These are phyloP conservation scores for Rousettus madagascariensis DNA, from an alignment of 2,797 vertebrate genomes.

Conservation along the genomic window DNA sequence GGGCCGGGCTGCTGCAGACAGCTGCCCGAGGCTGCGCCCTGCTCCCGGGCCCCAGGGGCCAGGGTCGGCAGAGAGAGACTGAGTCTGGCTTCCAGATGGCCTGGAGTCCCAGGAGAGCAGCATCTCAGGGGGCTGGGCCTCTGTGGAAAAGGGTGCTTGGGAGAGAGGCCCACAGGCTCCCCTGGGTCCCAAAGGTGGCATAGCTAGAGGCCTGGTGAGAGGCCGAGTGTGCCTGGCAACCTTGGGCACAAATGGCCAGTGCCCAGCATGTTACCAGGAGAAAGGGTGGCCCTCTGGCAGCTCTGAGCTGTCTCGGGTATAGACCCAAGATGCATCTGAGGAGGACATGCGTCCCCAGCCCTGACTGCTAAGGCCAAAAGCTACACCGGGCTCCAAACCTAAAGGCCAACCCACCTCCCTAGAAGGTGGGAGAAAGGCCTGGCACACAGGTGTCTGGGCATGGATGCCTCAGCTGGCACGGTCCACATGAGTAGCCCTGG, in stretches of 20 bases:
- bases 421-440: not conserved
- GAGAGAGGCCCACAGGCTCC: not conserved
- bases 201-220: not conserved
- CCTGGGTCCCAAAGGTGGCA: not conserved
- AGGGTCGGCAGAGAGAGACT: not conserved
- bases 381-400: not conserved
- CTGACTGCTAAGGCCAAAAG: not conserved
- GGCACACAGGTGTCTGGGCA: not conserved
- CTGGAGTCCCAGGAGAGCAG: not conserved
- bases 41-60: not conserved
- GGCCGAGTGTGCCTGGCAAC: not conserved
- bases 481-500: rapidly evolving
- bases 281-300: not conserved
- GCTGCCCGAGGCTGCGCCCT: not conserved
- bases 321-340: not conserved
- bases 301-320: not conserved
- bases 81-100: not conserved
- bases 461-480: rapidly evolving
- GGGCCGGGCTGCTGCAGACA: not conserved
- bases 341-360: not conserved
- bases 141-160: rapidly evolving
- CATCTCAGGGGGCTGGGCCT: not conserved
- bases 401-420: not conserved
- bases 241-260: not conserved
- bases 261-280: not conserved